Conservation (phyloP, 1,140 invertebrate species). For the Fopius arisanus region DNA sequence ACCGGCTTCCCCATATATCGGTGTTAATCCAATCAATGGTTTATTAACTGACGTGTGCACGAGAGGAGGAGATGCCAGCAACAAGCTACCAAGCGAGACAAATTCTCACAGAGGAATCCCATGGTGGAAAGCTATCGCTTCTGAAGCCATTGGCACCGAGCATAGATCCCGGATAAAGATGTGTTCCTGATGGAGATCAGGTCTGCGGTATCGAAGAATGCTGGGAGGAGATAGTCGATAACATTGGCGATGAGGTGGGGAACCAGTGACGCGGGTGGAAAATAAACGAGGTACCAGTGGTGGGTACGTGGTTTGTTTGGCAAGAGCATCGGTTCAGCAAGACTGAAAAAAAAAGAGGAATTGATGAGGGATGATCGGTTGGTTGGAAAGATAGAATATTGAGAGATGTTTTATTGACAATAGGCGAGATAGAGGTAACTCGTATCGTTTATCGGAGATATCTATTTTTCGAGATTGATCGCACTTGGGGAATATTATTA, state of each 20-base stretch:
- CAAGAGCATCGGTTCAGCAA: constrained; percentile 39
- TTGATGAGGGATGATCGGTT: constrained; percentile 15
- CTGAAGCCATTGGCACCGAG: background rate
- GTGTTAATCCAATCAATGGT: constrained; percentile 62
- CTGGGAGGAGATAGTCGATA: constrained; percentile 24
- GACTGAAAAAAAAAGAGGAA: constrained; percentile 14
- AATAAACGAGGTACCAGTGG: constrained; percentile 9
- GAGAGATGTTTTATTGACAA: constrained; percentile 36
- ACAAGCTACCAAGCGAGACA: constrained; percentile 20
- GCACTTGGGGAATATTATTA: too few species aligned
- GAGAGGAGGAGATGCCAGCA: constrained; percentile 27
- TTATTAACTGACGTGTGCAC: constrained; percentile 59
- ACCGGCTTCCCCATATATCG: constrained; percentile 47
- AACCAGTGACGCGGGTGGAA: background rate
- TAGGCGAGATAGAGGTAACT: constrained; percentile 25
- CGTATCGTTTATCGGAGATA: constrained; percentile 62
- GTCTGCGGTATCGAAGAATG: constrained; percentile 26
- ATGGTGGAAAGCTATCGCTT: background rate
- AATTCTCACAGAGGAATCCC: constrained; percentile 40
- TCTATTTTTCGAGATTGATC: constrained; percentile 60
- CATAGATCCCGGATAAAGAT: constrained; percentile 35
- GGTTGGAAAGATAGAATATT: constrained; percentile 25
- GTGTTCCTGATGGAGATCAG: background rate
- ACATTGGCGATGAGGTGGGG: background rate
- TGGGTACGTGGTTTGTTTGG: constrained; percentile 30